phyloP scores from a whole-genome alignment of 2,113 vertebrate genomes.

The Callopanchax toddi region DNA sequence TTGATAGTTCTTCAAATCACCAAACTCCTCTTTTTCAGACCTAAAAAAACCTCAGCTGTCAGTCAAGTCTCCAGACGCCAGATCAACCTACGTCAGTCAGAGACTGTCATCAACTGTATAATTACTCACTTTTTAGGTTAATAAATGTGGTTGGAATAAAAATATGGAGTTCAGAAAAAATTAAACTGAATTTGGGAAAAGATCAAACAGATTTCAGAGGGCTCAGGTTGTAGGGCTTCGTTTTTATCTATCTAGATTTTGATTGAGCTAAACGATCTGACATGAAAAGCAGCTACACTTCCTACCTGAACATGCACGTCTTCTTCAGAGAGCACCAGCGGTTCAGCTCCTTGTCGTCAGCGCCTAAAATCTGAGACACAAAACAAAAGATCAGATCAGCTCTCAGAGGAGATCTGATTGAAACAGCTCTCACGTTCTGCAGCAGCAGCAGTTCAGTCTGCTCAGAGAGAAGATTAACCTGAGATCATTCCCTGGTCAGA shows the following conservation, averaged over 20 bases:
- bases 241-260: too few species aligned
- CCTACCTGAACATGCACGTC: conserved; percentile 92
- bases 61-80: too few species aligned
- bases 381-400: neutral
- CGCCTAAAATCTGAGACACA: conserved; percentile 81
- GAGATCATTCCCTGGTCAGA: conserved; percentile 82
- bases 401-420: neutral
- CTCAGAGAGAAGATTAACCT: conserved; percentile 86
- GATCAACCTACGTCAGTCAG: too few species aligned
- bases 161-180: too few species aligned
- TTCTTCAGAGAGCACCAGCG: conserved; percentile 90
- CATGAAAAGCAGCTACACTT: accelerated
- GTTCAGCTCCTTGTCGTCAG: conserved; percentile 89
- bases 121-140: too few species aligned
- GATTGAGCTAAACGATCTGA: too few species aligned
- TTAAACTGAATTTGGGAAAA: too few species aligned
- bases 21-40: conserved; percentile 84
- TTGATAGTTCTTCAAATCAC: conserved; percentile 81
- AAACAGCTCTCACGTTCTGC: neutral
- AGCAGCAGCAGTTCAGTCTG: conserved; percentile 27
- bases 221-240: too few species aligned
- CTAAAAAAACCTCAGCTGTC: too few species aligned
- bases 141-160: too few species aligned
- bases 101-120: too few species aligned
- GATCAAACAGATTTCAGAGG: too few species aligned